A percentile compares a stretch with the other conserved stretches of the same genome.
phyloP scores from a whole-genome alignment of 2,888 invertebrate species.

The Teleiodes luculella region DNA sequence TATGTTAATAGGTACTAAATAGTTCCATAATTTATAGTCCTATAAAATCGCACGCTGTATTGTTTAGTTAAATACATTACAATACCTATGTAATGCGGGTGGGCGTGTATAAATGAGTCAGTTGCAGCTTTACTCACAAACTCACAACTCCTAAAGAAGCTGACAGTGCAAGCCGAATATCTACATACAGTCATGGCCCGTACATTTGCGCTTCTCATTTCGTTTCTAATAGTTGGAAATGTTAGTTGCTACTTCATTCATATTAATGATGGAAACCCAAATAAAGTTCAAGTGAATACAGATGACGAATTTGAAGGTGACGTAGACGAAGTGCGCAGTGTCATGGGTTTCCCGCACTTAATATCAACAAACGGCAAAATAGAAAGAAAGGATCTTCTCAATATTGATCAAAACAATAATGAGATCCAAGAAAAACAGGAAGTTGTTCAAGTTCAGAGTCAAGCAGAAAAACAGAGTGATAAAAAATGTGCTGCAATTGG shows the following conservation, averaged over 20 bases:
- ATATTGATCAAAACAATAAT: neutral
- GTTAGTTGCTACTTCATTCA: neutral
- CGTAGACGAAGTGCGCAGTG: slow-evolving; percentile 10
- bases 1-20: no score
- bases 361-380: neutral
- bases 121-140: neutral
- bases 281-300: neutral
- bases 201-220: neutral
- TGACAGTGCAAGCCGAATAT: neutral
- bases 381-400: neutral
- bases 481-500: slow-evolving; percentile 49
- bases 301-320: slow-evolving; percentile 5
- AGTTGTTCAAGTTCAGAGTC: neutral
- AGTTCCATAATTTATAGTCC: no score
- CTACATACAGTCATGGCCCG: neutral
- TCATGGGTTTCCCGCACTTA: neutral
- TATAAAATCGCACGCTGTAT: neutral
- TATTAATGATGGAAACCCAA: neutral
- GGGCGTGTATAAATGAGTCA: neutral
- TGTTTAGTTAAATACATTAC: neutral
- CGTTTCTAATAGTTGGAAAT: neutral
- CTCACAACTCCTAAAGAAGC: neutral
- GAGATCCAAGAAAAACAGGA: neutral
- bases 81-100: neutral
- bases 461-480: slow-evolving; percentile 3